Evolutionary conservation across 2,888 invertebrate species (phyloP).

Genomic region (Clostera curtula): DNA sequence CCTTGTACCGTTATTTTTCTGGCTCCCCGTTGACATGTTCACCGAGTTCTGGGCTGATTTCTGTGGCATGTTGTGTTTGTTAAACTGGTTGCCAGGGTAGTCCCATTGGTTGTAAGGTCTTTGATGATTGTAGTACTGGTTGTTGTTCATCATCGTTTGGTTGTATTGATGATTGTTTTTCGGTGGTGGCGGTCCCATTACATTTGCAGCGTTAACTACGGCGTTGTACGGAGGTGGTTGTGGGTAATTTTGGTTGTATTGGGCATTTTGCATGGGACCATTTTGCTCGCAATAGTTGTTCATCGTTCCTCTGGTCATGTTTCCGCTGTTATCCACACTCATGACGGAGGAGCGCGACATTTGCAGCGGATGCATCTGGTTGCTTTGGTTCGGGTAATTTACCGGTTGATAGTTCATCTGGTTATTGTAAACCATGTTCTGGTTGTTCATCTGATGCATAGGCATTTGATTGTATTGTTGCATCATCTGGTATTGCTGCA

Average conservation of each 20-base stretch:
- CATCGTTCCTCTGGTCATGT: constrained; percentile 54
- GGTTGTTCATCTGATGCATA: constrained; percentile 44
- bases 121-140: constrained; percentile 64
- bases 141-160: constrained; percentile 66
- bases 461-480: constrained; percentile 51
- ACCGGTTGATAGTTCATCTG: constrained; percentile 53
- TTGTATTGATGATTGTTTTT: constrained; percentile 67
- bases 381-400: constrained; percentile 46
- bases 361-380: constrained; percentile 56
- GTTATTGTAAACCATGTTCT: constrained; percentile 45
- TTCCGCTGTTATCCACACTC: constrained; percentile 66
- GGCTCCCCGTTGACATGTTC: constrained; percentile 66
- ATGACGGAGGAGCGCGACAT: constrained; percentile 65
- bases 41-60: constrained; percentile 58
- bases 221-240: constrained; percentile 61
- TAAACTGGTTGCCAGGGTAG: constrained; percentile 60
- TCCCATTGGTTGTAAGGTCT: constrained; percentile 65
- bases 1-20: constrained; percentile 42
- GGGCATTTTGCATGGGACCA: constrained; percentile 40
- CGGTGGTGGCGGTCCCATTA: constrained; percentile 66
- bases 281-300: constrained; percentile 56
- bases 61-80: constrained; percentile 58
- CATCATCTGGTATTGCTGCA: constrained; percentile 59
- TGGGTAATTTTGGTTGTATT: constrained; percentile 55
- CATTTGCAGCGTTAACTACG: constrained; percentile 56